A percentile compares a stretch with the other conserved stretches of the same genome.
Evolutionary conservation across 2,113 vertebrate species (phyloP).

Genomic region (Macheiramphus alcinus): DNA sequence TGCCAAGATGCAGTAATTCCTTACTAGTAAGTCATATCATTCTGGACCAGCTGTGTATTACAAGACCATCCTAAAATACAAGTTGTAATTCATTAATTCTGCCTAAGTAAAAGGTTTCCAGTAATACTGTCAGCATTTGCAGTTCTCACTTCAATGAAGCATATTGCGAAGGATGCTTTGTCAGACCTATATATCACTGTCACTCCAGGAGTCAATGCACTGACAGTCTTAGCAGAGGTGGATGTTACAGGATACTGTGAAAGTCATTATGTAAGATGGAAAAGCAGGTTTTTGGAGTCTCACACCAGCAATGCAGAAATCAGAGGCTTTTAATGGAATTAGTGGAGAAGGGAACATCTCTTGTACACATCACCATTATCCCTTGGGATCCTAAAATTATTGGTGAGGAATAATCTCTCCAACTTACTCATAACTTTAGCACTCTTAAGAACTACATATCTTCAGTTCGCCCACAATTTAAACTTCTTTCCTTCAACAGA

Average conservation of each 20-base stretch:
- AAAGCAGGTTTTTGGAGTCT: conserved; percentile 30
- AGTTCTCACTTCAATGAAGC: conserved; percentile 31
- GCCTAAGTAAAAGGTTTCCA: conserved; percentile 33
- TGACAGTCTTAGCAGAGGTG: conserved; percentile 36
- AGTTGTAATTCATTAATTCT: conserved; percentile 48
- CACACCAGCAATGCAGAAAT: conserved; percentile 19
- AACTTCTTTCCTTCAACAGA: conserved; percentile 47
- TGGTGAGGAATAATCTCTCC: conserved; percentile 55
- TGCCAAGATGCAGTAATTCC: neutral
- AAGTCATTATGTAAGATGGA: conserved; percentile 49
- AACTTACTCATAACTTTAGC: conserved; percentile 61
- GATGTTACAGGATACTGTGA: conserved; percentile 32
- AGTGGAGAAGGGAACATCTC: neutral
- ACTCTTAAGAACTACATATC: neutral
- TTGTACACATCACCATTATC: conserved; percentile 31
- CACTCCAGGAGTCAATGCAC: conserved; percentile 29
- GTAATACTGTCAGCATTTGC: conserved; percentile 14
- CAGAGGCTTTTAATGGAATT: conserved; percentile 51
- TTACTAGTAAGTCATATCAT: neutral
- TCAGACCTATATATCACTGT: conserved; percentile 45
- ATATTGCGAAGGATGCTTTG: conserved; percentile 10
- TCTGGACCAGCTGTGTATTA: neutral
- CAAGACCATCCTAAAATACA: neutral
- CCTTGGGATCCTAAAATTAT: conserved; percentile 44
- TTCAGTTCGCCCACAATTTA: conserved; percentile 28